Evolutionary conservation across 2,888 invertebrate genomes (phyloP), one percentile per base, ranked within the genome.

Genomic region (Ormyrus pomaceus): DNA sequence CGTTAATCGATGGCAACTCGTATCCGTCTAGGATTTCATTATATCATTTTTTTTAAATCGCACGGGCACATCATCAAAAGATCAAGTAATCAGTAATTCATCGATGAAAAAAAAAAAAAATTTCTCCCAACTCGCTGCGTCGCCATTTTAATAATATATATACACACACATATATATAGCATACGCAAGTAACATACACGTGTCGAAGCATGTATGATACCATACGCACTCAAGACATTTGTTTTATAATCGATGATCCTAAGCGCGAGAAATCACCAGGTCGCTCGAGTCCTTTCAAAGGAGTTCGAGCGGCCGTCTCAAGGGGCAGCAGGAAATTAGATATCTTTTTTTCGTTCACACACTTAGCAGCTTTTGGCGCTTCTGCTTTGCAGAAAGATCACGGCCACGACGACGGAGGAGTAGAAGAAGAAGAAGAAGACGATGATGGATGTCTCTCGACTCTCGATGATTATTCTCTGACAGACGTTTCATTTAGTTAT

Each of bases 1-100:
- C 86, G 87, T 87, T 86, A 85, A 85, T 87, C 86, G 84, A 87
- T 87, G 87, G 85, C 86, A 86, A 87, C 84, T 86, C 83, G 84
- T 82, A 84, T 86, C 74, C 81, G 68, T 82, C 79, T 76, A 79
- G 82, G 82, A 82, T 77, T 72, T 45, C 50, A 68, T 65, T 34
- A 55, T 46, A 53, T 64, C 62, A 11, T 58, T 68, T 55, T 72
- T 74, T 68, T 68, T 79, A 34, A 79, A 69, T 70, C 80, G 77
- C 78, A 77, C 73, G 74, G 76, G 72, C 69, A 71, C 64, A 81
- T 77, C 71, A 58, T 82, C 51, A 65, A 83, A 81, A 83, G 76
- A 82, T 80, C 51, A 65, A 83, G 79, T 82, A 73, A 82, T 80
- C 73, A 70, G 78, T 5, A 81, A 75, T 77, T 79, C 74, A 81